These are phyloP conservation scores for Watsonalla binaria DNA, from an alignment of 2,888 invertebrate genomes.

Conservation along the genomic window DNA sequence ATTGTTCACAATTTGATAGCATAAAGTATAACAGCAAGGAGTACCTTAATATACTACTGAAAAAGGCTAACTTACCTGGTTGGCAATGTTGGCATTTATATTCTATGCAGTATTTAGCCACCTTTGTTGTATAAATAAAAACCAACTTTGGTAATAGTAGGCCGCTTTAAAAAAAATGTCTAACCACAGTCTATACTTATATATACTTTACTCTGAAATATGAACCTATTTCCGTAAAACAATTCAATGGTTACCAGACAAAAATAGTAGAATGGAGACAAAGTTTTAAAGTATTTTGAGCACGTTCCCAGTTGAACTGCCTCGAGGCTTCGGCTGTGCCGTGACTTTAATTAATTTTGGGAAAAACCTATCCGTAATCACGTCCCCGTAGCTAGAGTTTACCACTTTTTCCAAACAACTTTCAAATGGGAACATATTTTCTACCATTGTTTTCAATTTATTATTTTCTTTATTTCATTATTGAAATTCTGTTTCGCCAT, in stretches of 20 bases:
- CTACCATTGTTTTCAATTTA: neutral
- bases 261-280: constrained; percentile 52
- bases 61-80: too few species aligned
- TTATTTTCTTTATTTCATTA: too few species aligned
- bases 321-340: constrained; percentile 34
- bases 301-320: constrained; percentile 49
- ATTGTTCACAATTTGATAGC: too few species aligned
- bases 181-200: too few species aligned
- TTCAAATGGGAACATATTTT: neutral
- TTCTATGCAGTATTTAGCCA: too few species aligned
- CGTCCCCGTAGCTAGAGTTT: constrained; percentile 32
- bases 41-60: too few species aligned
- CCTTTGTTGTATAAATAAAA: too few species aligned
- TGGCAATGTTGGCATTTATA: too few species aligned
- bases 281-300: constrained; percentile 61
- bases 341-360: constrained; percentile 66
- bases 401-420: constrained; percentile 9
- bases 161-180: too few species aligned
- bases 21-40: too few species aligned
- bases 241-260: constrained; percentile 25
- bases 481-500: neutral
- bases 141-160: too few species aligned
- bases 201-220: neutral
- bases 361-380: constrained; percentile 54
- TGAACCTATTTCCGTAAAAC: neutral